Percentiles rank a stretch among this genome's conserved stretches.
Conservation (phyloP, 1,140 invertebrate species). For the Trypoxylus dichotomus region DNA sequence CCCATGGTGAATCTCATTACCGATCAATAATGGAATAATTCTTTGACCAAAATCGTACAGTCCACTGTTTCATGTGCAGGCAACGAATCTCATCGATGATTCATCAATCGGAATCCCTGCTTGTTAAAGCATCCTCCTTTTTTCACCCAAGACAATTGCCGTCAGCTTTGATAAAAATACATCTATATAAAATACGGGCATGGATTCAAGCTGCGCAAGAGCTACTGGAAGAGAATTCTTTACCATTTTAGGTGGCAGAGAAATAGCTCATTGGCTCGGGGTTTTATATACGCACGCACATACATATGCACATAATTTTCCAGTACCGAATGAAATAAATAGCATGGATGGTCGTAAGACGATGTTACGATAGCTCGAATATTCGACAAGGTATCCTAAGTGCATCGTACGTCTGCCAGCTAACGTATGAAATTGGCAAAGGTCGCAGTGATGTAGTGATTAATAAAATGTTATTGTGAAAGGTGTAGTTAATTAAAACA, state of each 20-base stretch:
- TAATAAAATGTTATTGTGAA: not conserved
- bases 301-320: constrained; percentile 10
- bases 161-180: constrained; percentile 20
- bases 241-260: constrained; percentile 16
- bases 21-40: not conserved
- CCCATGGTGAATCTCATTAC: not conserved
- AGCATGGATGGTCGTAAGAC: not conserved
- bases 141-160: not conserved
- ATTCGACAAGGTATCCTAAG: not conserved
- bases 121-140: not conserved
- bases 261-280: constrained; percentile 2
- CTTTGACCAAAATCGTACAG: not conserved
- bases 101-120: constrained; percentile 7
- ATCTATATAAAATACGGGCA: constrained; percentile 1
- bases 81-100: not conserved
- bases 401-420: not conserved
- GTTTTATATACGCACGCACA: not conserved
- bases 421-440: not conserved
- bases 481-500: not conserved
- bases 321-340: not conserved
- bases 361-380: not conserved
- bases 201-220: not conserved
- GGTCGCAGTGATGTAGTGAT: not conserved
- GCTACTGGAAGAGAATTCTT: constrained; percentile 7
- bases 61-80: not conserved